Conservation (phyloP, 2,113 vertebrate genomes). For the Cynopterus brachyotis region DNA sequence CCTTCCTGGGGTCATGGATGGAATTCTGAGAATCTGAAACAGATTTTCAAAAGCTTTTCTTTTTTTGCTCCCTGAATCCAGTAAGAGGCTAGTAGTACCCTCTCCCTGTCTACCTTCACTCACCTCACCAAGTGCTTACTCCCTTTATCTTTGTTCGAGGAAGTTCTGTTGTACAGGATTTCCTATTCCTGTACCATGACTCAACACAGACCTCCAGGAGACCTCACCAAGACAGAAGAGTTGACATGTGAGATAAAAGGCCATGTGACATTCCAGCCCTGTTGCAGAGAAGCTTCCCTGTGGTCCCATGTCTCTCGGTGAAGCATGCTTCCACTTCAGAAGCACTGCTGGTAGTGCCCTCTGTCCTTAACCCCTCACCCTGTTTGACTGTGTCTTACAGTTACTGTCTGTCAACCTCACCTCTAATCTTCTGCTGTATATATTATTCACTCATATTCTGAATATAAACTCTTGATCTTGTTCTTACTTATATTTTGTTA, state of each 20-base stretch:
- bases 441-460: background rate
- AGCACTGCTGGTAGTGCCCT: background rate
- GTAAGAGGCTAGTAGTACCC: background rate
- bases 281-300: rapidly evolving
- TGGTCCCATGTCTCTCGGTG: background rate
- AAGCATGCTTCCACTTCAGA: background rate
- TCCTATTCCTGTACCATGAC: background rate
- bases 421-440: background rate
- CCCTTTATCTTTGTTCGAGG: background rate
- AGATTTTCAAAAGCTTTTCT: background rate
- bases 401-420: background rate
- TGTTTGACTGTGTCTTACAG: background rate
- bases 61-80: background rate
- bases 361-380: background rate
- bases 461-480: background rate
- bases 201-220: background rate
- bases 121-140: background rate
- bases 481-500: background rate
- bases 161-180: background rate
- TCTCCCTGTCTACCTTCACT: background rate
- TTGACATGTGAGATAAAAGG: background rate
- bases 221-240: background rate
- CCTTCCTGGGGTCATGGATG: background rate
- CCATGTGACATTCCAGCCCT: background rate
- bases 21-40: background rate